These are phyloP conservation scores for Philopedon plagiatum DNA, from an alignment of 2,888 invertebrate species.

Conservation along the genomic window DNA sequence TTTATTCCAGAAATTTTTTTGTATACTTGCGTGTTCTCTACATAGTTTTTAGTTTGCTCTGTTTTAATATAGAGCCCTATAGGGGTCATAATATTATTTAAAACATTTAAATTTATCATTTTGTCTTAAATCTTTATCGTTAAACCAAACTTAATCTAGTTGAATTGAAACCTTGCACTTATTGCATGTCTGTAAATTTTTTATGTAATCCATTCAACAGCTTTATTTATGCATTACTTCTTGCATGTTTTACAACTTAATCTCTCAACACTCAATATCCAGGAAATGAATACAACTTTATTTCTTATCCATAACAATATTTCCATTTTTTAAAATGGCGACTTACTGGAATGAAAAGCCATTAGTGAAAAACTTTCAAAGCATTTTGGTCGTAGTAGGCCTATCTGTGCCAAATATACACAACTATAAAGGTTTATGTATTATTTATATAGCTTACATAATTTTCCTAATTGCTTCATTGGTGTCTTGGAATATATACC, in stretches of 20 bases:
- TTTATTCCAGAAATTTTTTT: conserved; percentile 21
- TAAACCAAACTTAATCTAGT: no score
- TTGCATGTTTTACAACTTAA: neutral
- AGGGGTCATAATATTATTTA: conserved; percentile 11
- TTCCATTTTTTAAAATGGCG: neutral
- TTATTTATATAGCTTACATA: conserved; percentile 14
- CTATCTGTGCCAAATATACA: conserved; percentile 21
- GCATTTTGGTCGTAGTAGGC: neutral
- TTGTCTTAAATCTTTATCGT: neutral
- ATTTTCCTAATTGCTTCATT: conserved; percentile 1
- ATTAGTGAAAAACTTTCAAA: conserved; percentile 5
- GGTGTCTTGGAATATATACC: conserved; percentile 1
- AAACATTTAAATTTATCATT: conserved; percentile 20
- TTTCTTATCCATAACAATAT: neutral
- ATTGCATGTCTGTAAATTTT: neutral
- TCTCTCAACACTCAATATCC: neutral
- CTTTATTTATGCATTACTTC: neutral
- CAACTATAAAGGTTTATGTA: conserved; percentile 17
- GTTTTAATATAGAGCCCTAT: neutral
- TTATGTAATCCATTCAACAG: neutral
- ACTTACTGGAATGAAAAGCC: neutral
- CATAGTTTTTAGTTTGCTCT: neutral
- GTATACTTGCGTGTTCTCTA: neutral
- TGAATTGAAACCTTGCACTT: no score
- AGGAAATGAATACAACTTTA: neutral